Conservation (phyloP, 2,797 vertebrate species). For the Micrastur ruficollis region DNA sequence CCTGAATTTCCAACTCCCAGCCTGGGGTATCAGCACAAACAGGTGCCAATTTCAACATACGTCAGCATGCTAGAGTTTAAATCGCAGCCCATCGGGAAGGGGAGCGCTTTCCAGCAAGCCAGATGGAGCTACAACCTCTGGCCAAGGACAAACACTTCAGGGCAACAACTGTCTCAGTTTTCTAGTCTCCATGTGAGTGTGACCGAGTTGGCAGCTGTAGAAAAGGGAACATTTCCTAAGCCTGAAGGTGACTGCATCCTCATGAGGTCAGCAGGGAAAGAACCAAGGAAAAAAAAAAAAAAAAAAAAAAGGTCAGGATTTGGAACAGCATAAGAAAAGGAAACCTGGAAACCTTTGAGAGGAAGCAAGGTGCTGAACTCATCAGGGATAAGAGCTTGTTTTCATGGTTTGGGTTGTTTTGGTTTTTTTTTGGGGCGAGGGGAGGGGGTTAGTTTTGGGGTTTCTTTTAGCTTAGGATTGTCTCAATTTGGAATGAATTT, state of each 20-base stretch:
- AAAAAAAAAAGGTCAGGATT: not conserved
- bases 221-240: conserved; percentile 6
- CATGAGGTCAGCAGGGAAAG: not conserved
- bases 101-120: not conserved
- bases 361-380: not conserved
- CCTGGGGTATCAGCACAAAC: not conserved
- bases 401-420: too few species aligned
- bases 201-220: not conserved
- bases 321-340: not conserved
- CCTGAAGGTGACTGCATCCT: not conserved
- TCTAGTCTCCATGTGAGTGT: not conserved
- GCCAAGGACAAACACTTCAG: not conserved
- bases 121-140: not conserved
- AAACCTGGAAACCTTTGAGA: not conserved
- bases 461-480: not conserved
- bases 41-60: not conserved
- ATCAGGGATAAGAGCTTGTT: not conserved
- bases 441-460: too few species aligned
- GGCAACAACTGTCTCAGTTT: not conserved
- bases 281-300: accelerated
- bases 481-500: not conserved
- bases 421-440: too few species aligned
- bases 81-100: not conserved
- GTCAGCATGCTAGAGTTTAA: not conserved
- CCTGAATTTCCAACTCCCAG: not conserved